Base-by-base conservation (phyloP, 92 coral and sea anemone species). In the Phenganax stokvisi region DNA sequence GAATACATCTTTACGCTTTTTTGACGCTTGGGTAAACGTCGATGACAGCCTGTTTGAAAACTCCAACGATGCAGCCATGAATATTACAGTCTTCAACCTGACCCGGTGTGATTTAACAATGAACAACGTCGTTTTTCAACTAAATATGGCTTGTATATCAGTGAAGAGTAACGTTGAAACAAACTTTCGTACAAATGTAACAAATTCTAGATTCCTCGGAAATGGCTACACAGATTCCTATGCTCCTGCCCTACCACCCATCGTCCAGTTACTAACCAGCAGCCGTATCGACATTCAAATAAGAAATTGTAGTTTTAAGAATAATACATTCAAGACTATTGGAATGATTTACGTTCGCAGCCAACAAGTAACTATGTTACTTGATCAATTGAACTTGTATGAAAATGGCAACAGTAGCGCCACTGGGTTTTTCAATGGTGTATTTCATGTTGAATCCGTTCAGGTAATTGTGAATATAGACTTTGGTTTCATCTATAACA, bases 1-100 rank as follows among this genome's bases (percentile, higher is more conserved):
- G 60, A 62, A 58, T 13, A 68, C 87, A 53, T 76, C 84, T 15
- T 74, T 85, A 53, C 77, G 75, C 72, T 78, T 85, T 68, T 67
- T 77, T 7, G 84, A 85, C 47, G 83, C 76, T 56, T 67, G 66
- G 8, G 57, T 44, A 0, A 52, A 51, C 4, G 80, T 76, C 62
- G 68, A 56, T 44, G 84, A 77, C n/a, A 77, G 83, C 12, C 4
- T 25, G 57, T 84, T 84, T 68, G 27, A 60, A 0, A 64, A 77
- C 20, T 77, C 64, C 25, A 13, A 63, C 9, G 13, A 30, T 7
- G 60, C 15, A 20, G 76, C 27, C 70, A 66, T 84, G 84, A 68
- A 57, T 51, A 54, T 78, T 7, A 77, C 61, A 57, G n/a, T 65
- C 6, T 20, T 84, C 31, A 6, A 67, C 57, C 87, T 28, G 59